These are phyloP conservation scores for Chymomyza fuscimana DNA, from an alignment of 2,888 invertebrate genomes.

Conservation along the genomic window DNA sequence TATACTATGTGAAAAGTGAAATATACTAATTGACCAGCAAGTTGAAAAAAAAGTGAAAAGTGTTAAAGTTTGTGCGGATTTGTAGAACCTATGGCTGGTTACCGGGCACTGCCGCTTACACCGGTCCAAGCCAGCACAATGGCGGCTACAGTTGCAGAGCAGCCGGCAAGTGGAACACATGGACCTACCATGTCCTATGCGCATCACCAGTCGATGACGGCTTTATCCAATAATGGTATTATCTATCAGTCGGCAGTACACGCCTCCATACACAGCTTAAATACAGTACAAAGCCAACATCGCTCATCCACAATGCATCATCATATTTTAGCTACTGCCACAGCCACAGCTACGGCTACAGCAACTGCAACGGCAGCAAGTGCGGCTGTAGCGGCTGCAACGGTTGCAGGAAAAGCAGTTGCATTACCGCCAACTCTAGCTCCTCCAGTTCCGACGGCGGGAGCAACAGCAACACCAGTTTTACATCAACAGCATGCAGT, in stretches of 20 bases:
- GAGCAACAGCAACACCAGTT: slow-evolving; percentile 47
- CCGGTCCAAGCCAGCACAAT: slow-evolving; percentile 73
- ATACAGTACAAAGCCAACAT: slow-evolving; percentile 76
- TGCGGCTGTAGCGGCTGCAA: slow-evolving; percentile 55
- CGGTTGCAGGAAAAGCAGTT: slow-evolving; percentile 46
- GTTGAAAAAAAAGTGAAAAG: slow-evolving; percentile 10
- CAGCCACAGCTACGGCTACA: slow-evolving; percentile 68
- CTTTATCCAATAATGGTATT: slow-evolving; percentile 79
- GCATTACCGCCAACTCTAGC: slow-evolving; percentile 47
- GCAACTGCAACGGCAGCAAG: slow-evolving; percentile 61
- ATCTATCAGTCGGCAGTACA: slow-evolving; percentile 80
- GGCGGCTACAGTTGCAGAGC: slow-evolving; percentile 63
- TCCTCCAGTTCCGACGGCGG: slow-evolving; percentile 52
- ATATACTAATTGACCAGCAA: background rate
- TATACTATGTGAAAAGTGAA: slow-evolving; percentile 9
- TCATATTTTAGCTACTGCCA: slow-evolving; percentile 77
- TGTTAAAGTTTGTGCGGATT: slow-evolving; percentile 22
- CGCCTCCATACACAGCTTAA: slow-evolving; percentile 78
- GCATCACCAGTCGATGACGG: slow-evolving; percentile 78
- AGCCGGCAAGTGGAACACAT: slow-evolving; percentile 35
- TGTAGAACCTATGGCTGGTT: slow-evolving; percentile 67
- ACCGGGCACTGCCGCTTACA: slow-evolving; percentile 71
- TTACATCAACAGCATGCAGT: slow-evolving; percentile 37
- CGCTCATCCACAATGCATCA: slow-evolving; percentile 76
- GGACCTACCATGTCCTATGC: slow-evolving; percentile 76